Evolutionary conservation across 2,888 invertebrate genomes (phyloP), one percentile per base, ranked within the genome.

Genomic region (Standfussiana lucernea): DNA sequence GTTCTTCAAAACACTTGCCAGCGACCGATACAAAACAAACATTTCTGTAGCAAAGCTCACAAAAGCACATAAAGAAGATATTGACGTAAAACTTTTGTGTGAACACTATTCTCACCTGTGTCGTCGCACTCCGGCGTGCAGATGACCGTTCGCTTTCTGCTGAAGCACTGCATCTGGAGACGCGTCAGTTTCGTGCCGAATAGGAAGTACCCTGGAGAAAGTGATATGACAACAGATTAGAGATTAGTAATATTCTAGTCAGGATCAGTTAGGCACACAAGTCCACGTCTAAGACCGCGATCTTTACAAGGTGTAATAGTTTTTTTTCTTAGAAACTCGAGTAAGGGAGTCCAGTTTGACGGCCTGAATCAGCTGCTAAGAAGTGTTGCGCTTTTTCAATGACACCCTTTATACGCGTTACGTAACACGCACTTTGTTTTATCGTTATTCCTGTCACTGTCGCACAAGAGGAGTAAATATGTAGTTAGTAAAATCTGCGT

Each of bases 91-190:
- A 18, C 8, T 15, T 32, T 37, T 6, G 47, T 61, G 21, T 35
- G 28, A 35, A 40, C 24, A 45, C 7, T 45, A 40, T 62, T 10
- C 82, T 84, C 61, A 96, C 96, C 96, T 13, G 95, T 96, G 75
- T 97, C 96, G 79, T 97, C 96, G 74, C 97, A 97, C 82, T 96
- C 97, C 0, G 96, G 96, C 10, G 96, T 96, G 85, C 97, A 97
- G 72, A 95, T 95, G 15, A 96, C 93, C 40, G 93, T 89, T 3
- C 95, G 92, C 87, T 94, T 95, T 37, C 93, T 94, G 70, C 94
- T 90, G 91, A 95, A 95, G 86, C 96, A 96, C 85, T 96, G 94
- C 96, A 97, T 96, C 89, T 96, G 96, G 5, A 96, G 93, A 1
- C 92, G 92, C 1, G 95, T 95, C 85, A 96, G 88, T 89, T 96